Evolutionary conservation across 2,888 invertebrate genomes (phyloP).

Genomic region (Phyto melanocephala): DNA sequence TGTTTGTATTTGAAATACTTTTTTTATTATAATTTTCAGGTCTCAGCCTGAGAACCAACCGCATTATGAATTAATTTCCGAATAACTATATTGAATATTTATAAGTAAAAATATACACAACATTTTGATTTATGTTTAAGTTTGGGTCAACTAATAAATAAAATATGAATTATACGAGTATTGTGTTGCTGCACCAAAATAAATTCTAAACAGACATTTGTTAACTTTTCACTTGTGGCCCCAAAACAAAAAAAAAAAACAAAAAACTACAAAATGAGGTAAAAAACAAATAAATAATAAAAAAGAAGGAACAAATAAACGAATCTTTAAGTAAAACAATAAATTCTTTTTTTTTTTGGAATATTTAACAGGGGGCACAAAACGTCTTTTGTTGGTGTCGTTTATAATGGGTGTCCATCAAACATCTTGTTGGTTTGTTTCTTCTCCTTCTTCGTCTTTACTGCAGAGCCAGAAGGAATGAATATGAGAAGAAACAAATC

Average conservation of each 20-base stretch:
- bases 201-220: constrained; percentile 33
- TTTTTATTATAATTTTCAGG: too few species aligned
- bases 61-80: background rate
- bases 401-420: constrained; percentile 64
- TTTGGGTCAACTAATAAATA: constrained; percentile 25
- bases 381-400: constrained; percentile 59
- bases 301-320: background rate
- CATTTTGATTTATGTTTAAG: constrained; percentile 41
- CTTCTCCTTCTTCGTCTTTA: background rate
- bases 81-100: background rate
- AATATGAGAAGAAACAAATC: constrained; percentile 47
- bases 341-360: background rate
- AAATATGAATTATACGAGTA: constrained; percentile 50
- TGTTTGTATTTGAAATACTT: too few species aligned
- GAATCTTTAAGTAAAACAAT: constrained; percentile 39
- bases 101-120: background rate
- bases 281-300: constrained; percentile 8
- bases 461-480: background rate
- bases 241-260: too few species aligned
- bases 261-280: too few species aligned
- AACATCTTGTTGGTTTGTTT: constrained; percentile 36
- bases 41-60: too few species aligned
- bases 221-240: constrained; percentile 48
- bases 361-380: constrained; percentile 33
- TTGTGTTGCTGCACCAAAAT: constrained; percentile 16